Conservation (phyloP, 2,888 invertebrate species). For the Oscheius sp. region DNA sequence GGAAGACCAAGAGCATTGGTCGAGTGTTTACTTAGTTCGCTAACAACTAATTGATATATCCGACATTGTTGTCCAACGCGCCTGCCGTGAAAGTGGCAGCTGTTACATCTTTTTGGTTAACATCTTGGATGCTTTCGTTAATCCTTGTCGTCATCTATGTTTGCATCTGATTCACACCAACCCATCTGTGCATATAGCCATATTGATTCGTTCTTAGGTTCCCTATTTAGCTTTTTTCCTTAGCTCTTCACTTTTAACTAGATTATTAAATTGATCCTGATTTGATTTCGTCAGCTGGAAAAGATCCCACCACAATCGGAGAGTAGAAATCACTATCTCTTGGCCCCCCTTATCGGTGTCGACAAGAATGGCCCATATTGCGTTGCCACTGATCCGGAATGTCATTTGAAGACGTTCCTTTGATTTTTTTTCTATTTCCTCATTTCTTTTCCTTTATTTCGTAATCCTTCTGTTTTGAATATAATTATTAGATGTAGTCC, state of each 20-base stretch:
- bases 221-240: too few relatives aligned
- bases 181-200: slow-evolving; percentile 1
- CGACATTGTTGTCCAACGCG: slow-evolving; percentile 4
- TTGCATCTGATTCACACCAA: slow-evolving; percentile 19
- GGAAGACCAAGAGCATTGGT: too few relatives aligned
- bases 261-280: too few relatives aligned
- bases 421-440: not conserved
- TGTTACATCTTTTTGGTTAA: not conserved
- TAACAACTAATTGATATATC: slow-evolving; percentile 28
- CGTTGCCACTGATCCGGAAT: not conserved
- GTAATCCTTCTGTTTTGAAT: too few relatives aligned
- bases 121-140: not conserved
- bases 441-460: too few relatives aligned
- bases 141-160: not conserved
- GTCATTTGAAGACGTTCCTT: too few relatives aligned
- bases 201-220: too few relatives aligned
- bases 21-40: slow-evolving; percentile 21
- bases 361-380: not conserved
- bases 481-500: too few relatives aligned
- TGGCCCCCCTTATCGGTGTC: not conserved
- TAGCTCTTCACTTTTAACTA: too few relatives aligned
- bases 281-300: too few relatives aligned
- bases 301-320: not conserved
- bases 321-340: too few relatives aligned
- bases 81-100: not conserved